Evolutionary conservation across 1,140 invertebrate genomes (phyloP).

Genomic region (Chrysomallon squamiferum): DNA sequence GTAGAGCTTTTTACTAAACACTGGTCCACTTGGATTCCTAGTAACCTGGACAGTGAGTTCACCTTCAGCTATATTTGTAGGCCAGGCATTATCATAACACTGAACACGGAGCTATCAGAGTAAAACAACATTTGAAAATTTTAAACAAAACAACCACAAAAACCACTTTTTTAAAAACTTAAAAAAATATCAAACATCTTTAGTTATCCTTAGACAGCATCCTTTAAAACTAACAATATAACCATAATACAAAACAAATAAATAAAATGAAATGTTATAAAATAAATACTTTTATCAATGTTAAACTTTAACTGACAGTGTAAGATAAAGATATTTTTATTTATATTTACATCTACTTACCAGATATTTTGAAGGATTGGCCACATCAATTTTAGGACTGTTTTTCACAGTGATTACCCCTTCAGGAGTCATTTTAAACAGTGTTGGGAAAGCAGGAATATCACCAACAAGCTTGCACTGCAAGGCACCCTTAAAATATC

Average conservation of each 20-base stretch:
- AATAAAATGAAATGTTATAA: no score
- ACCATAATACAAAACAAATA: no score
- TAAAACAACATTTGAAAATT: no score
- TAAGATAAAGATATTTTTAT: no score
- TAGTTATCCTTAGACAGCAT: no score
- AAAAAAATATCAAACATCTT: no score
- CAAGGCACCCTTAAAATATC: conserved; percentile 24
- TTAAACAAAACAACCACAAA: no score
- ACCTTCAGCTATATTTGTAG: conserved; percentile 22
- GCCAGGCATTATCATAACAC: conserved; percentile 27
- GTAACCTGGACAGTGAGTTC: conserved; percentile 26
- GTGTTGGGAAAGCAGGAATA: conserved; percentile 60
- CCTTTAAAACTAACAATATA: no score
- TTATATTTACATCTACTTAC: conserved; percentile 18
- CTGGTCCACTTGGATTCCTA: conserved; percentile 21
- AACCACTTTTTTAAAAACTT: no score
- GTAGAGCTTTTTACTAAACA: conserved; percentile 16
- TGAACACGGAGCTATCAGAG: conserved; percentile 31
- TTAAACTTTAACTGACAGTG: no score
- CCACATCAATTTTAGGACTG: conserved; percentile 80
- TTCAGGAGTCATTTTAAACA: conserved; percentile 84
- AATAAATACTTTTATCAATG: no score
- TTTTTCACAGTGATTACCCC: conserved; percentile 82
- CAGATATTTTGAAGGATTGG: conserved; percentile 13
- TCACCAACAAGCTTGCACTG: conserved; percentile 36